A percentile compares a stretch with the other conserved stretches of the same genome.
Conservation (phyloP, 2,113 vertebrate genomes). For the Bos taurus region ARS-UCD2.0 NC_037332.1:70809501-70810000, state of each 20-base stretch:
- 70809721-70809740: neutral
- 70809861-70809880: neutral
- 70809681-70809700: slow-evolving; percentile 1
- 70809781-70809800: neutral
- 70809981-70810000: neutral
- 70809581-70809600: neutral
- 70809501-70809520: neutral
- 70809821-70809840: neutral
- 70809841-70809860: neutral
- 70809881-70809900: neutral
- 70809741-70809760: neutral
- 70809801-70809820: neutral
- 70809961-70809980: neutral
- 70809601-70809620: neutral
- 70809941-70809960: neutral
- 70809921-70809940: neutral
- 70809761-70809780: neutral
- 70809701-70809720: neutral
- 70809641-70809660: slow-evolving; percentile 37
- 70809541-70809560: neutral
- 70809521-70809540: neutral
- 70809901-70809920: neutral
- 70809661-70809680: slow-evolving; percentile 9
- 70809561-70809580: neutral
- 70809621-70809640: slow-evolving; percentile 34